Conservation (phyloP, 2,888 invertebrate species). For the Aporophyla nigra region DNA sequence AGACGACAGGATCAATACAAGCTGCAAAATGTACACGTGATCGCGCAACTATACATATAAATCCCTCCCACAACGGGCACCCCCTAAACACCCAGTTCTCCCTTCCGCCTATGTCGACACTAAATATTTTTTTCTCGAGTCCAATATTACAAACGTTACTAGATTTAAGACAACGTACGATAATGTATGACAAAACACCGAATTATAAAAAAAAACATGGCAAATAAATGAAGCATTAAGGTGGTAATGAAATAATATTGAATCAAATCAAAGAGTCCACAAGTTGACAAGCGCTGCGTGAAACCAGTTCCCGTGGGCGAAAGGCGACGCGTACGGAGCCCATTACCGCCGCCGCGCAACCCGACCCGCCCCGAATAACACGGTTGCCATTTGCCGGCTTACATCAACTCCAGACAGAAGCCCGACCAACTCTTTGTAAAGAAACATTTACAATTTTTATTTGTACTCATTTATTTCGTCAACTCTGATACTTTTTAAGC, state of each 20-base stretch:
- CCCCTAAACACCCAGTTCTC: constrained; percentile 85
- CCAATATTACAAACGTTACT: constrained; percentile 66
- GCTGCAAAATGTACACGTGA: constrained; percentile 91
- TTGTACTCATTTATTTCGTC: background rate
- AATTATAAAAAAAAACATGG: background rate
- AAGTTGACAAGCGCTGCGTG: constrained; percentile 70
- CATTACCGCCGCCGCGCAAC: constrained; percentile 63
- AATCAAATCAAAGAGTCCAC: constrained; percentile 64
- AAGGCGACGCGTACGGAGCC: constrained; percentile 72
- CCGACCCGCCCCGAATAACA: constrained; percentile 67
- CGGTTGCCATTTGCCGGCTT: constrained; percentile 64
- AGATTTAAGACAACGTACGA: background rate
- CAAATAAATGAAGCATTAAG: constrained; percentile 32
- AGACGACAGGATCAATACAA: constrained; percentile 85
- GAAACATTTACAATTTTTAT: constrained; percentile 7
- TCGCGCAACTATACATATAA: constrained; percentile 89
- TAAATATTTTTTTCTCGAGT: constrained; percentile 82
- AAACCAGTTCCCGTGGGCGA: constrained; percentile 85
- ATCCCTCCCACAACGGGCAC: constrained; percentile 86
- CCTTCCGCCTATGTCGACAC: constrained; percentile 84
- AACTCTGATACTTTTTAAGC: constrained; percentile 15
- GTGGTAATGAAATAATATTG: constrained; percentile 65
- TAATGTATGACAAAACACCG: background rate
- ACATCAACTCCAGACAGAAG: constrained; percentile 57
- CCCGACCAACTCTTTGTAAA: constrained; percentile 38